Percentiles rank a stretch among this genome's conserved stretches.
These are phyloP conservation scores for Ctenopoma kingsleyae DNA, from an alignment of 2,797 vertebrate species.

Conservation along the genomic window DNA sequence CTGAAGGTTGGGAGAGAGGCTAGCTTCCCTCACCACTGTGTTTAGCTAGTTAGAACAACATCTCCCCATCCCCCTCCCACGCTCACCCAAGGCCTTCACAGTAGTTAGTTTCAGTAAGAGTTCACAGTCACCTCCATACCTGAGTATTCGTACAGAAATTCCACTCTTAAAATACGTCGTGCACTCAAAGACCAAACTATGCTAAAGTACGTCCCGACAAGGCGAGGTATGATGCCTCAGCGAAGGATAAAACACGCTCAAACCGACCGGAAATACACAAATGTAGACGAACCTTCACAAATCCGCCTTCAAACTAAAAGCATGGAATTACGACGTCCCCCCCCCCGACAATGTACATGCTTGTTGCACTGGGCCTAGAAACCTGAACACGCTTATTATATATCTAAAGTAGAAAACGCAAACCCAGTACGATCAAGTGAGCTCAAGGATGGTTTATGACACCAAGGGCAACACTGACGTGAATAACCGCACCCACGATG, in stretches of 20 bases:
- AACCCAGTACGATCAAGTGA: neutral
- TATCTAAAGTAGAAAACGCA: too few relatives aligned
- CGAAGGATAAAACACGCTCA: slow-evolving; percentile 1
- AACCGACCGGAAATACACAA: slow-evolving; percentile 40
- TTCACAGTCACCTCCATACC: slow-evolving; percentile 7
- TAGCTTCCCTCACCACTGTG: slow-evolving; percentile 35
- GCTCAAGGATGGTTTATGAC: neutral
- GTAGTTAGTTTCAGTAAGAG: slow-evolving; percentile 4
- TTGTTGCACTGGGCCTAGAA: neutral
- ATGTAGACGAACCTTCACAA: neutral
- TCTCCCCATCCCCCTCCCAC: slow-evolving; percentile 45
- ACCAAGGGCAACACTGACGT: too few relatives aligned
- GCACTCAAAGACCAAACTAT: neutral
- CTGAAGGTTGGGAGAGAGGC: slow-evolving; percentile 3
- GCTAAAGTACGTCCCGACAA: slow-evolving; percentile 4
- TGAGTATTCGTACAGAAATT: neutral
- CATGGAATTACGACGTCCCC: fast-evolving
- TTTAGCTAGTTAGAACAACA: slow-evolving; percentile 43
- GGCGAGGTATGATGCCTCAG: slow-evolving; percentile 14
- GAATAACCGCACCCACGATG: too few relatives aligned
- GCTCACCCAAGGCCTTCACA: slow-evolving; percentile 36
- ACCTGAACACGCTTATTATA: neutral
- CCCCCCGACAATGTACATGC: too few relatives aligned
- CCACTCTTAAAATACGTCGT: neutral
- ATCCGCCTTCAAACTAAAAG: slow-evolving; percentile 46